Evolutionary conservation across 2,797 vertebrate genomes (phyloP).

Genomic region (Rhyacichthys aspro): DNA sequence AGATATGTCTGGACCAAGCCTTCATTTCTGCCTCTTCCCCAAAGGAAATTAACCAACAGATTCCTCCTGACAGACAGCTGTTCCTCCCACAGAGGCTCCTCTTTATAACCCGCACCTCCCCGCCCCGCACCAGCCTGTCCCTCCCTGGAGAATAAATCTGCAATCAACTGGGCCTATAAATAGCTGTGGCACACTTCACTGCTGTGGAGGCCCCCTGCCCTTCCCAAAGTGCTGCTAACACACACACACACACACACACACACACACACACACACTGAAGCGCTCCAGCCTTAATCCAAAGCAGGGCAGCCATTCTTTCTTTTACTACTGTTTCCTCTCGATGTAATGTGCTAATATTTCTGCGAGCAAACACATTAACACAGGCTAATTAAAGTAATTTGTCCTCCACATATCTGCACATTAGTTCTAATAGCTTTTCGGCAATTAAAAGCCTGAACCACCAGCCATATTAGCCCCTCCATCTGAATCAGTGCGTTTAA

Average conservation of each 20-base stretch:
- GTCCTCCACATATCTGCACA: conserved; percentile 71
- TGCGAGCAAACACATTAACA: conserved; percentile 69
- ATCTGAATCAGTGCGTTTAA: conserved; percentile 59
- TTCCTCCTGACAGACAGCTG: conserved; percentile 82
- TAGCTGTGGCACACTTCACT: conserved; percentile 77
- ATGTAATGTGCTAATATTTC: conserved; percentile 59
- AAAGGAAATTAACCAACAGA: conserved; percentile 79
- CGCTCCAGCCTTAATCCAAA: conserved; percentile 40
- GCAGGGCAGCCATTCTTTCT: conserved; percentile 44
- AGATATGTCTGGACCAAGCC: conserved; percentile 38
- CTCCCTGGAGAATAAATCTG: conserved; percentile 81
- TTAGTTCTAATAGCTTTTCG: conserved; percentile 69
- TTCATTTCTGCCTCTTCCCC: conserved; percentile 68
- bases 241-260: conserved; percentile 45
- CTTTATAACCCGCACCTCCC: conserved; percentile 63
- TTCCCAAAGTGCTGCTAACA: conserved; percentile 47
- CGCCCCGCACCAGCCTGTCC: conserved; percentile 48
- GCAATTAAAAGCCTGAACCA: conserved; percentile 69
- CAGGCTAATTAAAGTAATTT: conserved; percentile 75
- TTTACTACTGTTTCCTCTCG: conserved; percentile 29
- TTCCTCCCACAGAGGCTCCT: conserved; percentile 71
- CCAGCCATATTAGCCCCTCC: conserved; percentile 55
- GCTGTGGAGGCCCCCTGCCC: conserved; percentile 57
- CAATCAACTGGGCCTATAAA: conserved; percentile 83
- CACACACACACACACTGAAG: conserved; percentile 31